These are phyloP conservation scores for Trilocha varians DNA, from an alignment of 2,888 invertebrate species.

Conservation along the genomic window DNA sequence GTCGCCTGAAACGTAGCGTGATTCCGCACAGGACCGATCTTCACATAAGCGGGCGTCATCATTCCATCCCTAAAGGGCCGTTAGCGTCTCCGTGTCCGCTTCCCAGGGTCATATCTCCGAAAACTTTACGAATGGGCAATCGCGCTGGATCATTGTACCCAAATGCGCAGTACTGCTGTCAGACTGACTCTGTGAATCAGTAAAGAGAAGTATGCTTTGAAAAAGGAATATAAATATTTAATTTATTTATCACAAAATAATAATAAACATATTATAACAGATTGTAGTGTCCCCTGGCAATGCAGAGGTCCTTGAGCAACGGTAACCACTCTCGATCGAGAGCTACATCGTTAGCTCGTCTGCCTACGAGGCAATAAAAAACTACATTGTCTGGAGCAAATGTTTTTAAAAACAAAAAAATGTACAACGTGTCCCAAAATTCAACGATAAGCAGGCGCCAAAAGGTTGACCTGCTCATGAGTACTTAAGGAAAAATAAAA, in stretches of 20 bases:
- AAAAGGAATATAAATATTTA: neutral
- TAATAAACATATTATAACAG: neutral
- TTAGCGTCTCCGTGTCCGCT: slow-evolving; percentile 10
- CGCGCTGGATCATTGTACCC: slow-evolving; percentile 40
- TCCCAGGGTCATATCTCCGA: slow-evolving; percentile 12
- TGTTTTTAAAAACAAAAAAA: too few relatives aligned
- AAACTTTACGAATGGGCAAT: slow-evolving; percentile 46
- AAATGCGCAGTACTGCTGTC: slow-evolving; percentile 26
- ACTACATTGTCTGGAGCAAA: too few relatives aligned
- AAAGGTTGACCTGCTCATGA: too few relatives aligned
- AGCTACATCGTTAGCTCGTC: too few relatives aligned
- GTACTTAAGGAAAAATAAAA: too few relatives aligned
- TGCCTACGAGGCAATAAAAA: too few relatives aligned
- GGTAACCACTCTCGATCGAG: too few relatives aligned
- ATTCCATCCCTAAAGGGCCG: slow-evolving; percentile 17
- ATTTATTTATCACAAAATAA: neutral
- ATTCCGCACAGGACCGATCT: slow-evolving; percentile 11
- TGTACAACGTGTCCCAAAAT: too few relatives aligned
- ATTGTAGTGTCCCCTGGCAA: too few relatives aligned
- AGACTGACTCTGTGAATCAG: slow-evolving; percentile 12
- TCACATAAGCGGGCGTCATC: slow-evolving; percentile 17
- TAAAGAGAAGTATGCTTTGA: neutral
- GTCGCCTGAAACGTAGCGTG: neutral
- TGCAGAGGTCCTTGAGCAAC: too few relatives aligned
- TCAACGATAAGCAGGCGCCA: too few relatives aligned